Conservation (phyloP, 2,888 invertebrate genomes). For the Spatulosminthurus flaviceps region DNA sequence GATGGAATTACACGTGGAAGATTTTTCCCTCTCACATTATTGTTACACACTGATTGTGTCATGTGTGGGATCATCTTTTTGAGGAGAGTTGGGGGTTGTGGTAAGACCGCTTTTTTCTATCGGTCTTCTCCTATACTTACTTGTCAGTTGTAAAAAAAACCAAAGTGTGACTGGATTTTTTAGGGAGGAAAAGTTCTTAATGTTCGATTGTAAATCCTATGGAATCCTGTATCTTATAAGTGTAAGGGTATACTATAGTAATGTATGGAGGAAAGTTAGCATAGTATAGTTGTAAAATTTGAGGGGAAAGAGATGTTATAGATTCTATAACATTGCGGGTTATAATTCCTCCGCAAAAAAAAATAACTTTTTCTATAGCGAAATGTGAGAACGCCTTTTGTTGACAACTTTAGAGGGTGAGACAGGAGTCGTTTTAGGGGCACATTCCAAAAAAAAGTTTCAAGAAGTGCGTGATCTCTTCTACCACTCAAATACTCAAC, state of each 20-base stretch:
- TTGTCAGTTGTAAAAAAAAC: not conserved
- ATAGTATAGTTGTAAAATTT: not conserved
- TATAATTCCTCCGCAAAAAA: constrained; percentile 13
- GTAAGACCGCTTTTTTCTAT: constrained; percentile 2
- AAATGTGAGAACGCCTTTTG: constrained; percentile 10
- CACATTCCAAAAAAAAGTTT: constrained; percentile 18
- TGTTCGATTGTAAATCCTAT: no score
- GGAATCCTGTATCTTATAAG: not conserved
- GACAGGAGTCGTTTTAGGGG: not conserved
- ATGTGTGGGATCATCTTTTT: not conserved
- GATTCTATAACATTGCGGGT: not conserved
- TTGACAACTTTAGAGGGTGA: not conserved
- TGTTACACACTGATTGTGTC: not conserved
- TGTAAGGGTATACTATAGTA: not conserved
- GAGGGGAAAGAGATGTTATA: not conserved
- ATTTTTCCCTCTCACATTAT: not conserved
- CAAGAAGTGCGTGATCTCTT: not conserved
- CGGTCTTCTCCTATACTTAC: not conserved
- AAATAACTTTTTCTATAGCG: not conserved
- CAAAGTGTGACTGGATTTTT: constrained; percentile 16
- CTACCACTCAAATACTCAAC: not conserved
- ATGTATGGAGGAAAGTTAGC: not conserved
- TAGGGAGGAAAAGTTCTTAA: not conserved
- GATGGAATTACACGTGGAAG: constrained; percentile 14
- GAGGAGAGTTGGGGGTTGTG: not conserved